Percentiles rank a stretch among this genome's conserved stretches.
Evolutionary conservation across 2,113 vertebrate species (phyloP).

Genomic region (Apaloderma vittatum): DNA sequence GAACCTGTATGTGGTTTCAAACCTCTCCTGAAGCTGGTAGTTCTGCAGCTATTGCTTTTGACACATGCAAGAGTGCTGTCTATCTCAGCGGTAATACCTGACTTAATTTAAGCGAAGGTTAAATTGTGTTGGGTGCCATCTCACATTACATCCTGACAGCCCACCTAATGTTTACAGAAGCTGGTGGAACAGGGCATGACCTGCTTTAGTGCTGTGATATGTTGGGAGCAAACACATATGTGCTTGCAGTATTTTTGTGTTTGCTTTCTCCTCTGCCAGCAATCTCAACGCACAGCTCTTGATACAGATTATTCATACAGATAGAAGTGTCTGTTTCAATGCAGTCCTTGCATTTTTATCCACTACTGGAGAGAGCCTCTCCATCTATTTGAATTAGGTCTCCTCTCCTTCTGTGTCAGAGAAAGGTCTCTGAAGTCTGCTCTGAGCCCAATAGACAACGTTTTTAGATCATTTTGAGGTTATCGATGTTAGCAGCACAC

Average conservation of each 20-base stretch:
- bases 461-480: background rate
- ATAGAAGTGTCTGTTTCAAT: background rate
- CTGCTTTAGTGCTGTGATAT: background rate
- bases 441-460: background rate
- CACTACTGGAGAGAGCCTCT: background rate
- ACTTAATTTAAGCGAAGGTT: slow-evolving; percentile 8
- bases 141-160: background rate
- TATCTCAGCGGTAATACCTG: background rate
- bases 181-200: background rate
- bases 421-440: background rate
- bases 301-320: background rate
- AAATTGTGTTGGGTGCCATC: background rate
- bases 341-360: background rate
- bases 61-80: background rate
- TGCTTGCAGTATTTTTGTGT: background rate
- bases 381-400: background rate
- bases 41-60: slow-evolving; percentile 18
- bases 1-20: background rate
- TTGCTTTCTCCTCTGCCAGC: background rate
- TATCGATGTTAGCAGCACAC: background rate
- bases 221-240: background rate
- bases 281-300: background rate
- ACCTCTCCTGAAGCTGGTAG: background rate
- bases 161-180: background rate
- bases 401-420: background rate